Base-by-base conservation (phyloP, 2,888 invertebrate genomes). In the Nemoura dubitans region DNA sequence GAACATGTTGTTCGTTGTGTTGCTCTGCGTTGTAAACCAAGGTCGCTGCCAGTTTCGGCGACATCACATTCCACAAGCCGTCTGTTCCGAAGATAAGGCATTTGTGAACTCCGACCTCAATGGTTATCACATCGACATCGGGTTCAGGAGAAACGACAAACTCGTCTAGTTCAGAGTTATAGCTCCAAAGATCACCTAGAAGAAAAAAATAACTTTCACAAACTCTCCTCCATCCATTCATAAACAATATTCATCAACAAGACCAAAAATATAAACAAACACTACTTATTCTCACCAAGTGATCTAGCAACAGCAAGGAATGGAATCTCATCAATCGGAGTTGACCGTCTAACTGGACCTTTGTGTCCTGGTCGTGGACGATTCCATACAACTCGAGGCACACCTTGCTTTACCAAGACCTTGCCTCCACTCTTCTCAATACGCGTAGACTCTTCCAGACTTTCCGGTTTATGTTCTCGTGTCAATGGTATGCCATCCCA, bases 101-200 rank as follows among this genome's bases (percentile, higher is more conserved):
- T 89, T 96, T 92, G 88, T 93, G 92, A 30, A 93, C 94, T 85
- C 94, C 93, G 21, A 97, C 94, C 91, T 98, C 96, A 89, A 98
- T 96, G 88, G 95, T 94, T 88, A 97, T 92, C 0, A 98, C 98
- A 87, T 95, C 94, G 16, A 98, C 97, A 92, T 99, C 99, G 0
- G 99, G 99, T 91, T 98, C 98, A 0, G 99, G 99, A 42, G 98
- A 98, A n/a, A 99, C 99, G 26, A 98, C 96, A 92, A 98, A 99
- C 91, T 97, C 96, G 91, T 98, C 96, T 89, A 95, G 94, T 87
- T 95, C 95, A 0, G 96, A 96, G 92, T 99, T 98, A 91, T 98
- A 99, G 90, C 98, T 98, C 99, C 99, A 99, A 25, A 99, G 93
- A 92, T 99, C 99, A 83, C 99, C 95, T 95, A 89, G 29, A 90